Conservation (phyloP, 2,797 vertebrate genomes). For the Protosalanx chinensis region DNA sequence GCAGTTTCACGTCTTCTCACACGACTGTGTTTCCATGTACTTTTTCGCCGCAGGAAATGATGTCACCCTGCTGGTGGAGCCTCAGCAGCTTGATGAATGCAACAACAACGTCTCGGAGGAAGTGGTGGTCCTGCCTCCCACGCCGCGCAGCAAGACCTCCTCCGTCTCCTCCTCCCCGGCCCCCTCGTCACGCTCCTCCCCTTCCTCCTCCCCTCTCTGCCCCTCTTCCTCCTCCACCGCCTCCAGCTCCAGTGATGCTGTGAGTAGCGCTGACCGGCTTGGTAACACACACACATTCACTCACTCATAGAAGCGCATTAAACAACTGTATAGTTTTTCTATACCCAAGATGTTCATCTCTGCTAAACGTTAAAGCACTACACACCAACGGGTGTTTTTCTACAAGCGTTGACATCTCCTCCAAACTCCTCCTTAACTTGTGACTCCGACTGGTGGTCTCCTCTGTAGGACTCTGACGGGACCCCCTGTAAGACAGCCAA, state of each 20-base stretch:
- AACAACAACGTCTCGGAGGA: constrained; percentile 87
- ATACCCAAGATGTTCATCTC: neutral
- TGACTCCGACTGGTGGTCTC: constrained; percentile 15
- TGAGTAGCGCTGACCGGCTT: constrained; percentile 68
- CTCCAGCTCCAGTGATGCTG: constrained; percentile 92
- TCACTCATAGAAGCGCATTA: neutral
- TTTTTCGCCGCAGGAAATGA: constrained; percentile 77
- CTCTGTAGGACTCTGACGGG: constrained; percentile 88
- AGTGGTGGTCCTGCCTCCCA: constrained; percentile 73
- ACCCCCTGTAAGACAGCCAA: constrained; percentile 95
- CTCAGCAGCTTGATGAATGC: constrained; percentile 91
- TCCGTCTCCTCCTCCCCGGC: constrained; percentile 93
- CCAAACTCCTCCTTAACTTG: neutral
- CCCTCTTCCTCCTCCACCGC: constrained; percentile 84
- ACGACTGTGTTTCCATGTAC: neutral
- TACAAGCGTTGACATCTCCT: neutral
- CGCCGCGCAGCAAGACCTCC: constrained; percentile 86
- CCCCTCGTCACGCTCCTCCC: constrained; percentile 86
- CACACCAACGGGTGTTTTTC: neutral
- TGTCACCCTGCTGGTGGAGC: constrained; percentile 84
- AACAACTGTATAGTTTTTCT: no score
- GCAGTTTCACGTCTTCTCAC: neutral
- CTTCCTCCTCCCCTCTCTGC: constrained; percentile 86
- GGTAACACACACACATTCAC: neutral
- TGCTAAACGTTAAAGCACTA: neutral